Evolutionary conservation across 2,113 vertebrate species (phyloP), one percentile per base, ranked within the genome.

Genomic region (Crotalus helleri): DNA sequence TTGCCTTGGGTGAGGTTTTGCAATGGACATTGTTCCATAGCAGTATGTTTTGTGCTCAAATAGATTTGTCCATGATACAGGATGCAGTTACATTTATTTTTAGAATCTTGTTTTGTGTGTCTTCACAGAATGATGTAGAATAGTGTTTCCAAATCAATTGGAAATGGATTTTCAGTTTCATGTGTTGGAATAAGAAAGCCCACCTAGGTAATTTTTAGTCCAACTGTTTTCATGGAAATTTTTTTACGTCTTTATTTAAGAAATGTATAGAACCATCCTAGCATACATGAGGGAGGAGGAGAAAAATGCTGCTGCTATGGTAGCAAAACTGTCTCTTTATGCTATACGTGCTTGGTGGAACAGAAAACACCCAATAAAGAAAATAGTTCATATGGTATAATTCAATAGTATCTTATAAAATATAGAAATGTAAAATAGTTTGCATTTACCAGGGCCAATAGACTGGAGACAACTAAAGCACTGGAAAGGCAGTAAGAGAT

Each of bases 1-100:
- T 96, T 90, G 95, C 88, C 95, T 94, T 97, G 95, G 96, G 94
- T 96, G 95, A 96, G 95, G 94, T 49, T 93, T 95, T 96, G 96
- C 96, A 95, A 96, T 88, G 96, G 95, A 89, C 96, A 94, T 89
- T 95, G 96, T 96, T 96, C 96, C 94, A 95, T 87, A 93, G 90
- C 94, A 91, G 89, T 90, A 15, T 81, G 33, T 81, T 94, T 95
- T 96, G 90, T 95, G 92, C 95, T 93, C 95, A 97, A 96, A 96
- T 96, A 94, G 93, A 87, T 94, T 96, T 95, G 94, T 95, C 94
- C 95, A 96, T 94, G 94, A 94, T 93, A 1, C 39, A 94, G 92
- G 94, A 91, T 95, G 94, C 96, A 95, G 94, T 96, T 97, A 95
- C 96, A 91, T 89, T 95, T 94, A 92, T 87, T 96, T 94, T 97